phyloP scores from a whole-genome alignment of 2,888 invertebrate genomes.

The Encarsia formosa region DNA sequence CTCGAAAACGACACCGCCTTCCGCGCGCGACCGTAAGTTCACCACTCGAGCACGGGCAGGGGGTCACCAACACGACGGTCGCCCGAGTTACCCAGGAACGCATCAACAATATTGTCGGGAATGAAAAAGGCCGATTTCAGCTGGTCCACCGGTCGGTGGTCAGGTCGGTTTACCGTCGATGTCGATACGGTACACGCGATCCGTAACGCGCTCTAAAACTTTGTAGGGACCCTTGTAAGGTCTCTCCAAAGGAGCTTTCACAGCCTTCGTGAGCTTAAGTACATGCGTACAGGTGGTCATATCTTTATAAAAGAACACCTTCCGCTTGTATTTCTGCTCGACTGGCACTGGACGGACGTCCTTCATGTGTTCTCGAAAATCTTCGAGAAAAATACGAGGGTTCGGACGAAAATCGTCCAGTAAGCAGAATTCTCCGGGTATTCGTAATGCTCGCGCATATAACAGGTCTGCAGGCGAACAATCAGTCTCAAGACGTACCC shows the following conservation, averaged over 20 bases:
- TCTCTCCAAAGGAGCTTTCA: slow-evolving; percentile 2
- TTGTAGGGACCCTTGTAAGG: slow-evolving; percentile 1
- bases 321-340: too few relatives aligned
- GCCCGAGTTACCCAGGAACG: too few relatives aligned
- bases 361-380: slow-evolving; percentile 12
- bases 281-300: too few relatives aligned
- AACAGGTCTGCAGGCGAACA: too few relatives aligned
- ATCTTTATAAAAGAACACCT: too few relatives aligned
- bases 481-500: too few relatives aligned
- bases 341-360: slow-evolving; percentile 6
- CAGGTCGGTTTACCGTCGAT: too few relatives aligned
- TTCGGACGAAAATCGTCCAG: slow-evolving; percentile 12
- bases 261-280: background rate
- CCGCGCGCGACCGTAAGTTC: too few relatives aligned
- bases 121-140: background rate
- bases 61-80: too few relatives aligned
- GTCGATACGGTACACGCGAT: background rate
- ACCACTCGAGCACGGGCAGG: too few relatives aligned
- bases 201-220: background rate
- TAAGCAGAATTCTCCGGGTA: slow-evolving; percentile 21
- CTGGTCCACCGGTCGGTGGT: background rate
- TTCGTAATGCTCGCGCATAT: too few relatives aligned
- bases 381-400: slow-evolving; percentile 11
- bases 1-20: too few relatives aligned
- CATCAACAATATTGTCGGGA: background rate